Evolutionary conservation across 2,797 vertebrate genomes (phyloP), one percentile per base, ranked within the genome.

Genomic region (Falco novaeseelandiae): DNA sequence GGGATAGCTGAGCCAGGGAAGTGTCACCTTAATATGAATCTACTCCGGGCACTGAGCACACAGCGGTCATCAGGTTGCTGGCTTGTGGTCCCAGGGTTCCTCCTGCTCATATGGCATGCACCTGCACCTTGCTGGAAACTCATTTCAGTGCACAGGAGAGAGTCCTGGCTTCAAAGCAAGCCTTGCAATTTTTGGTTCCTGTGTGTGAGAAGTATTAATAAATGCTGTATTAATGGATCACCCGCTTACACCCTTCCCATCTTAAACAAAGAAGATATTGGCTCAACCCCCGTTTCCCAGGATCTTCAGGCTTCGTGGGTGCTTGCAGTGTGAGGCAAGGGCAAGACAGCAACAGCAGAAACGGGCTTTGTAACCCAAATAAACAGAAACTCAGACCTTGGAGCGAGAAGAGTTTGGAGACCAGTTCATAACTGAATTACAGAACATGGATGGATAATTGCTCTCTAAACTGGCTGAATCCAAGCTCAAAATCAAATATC

Each of bases 61-160:
- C 59, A 90, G 91, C 77, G 89, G 85, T 90, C 94, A 94, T 95
- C 90, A 97, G 42, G 89, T 72, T 80, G 76, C 73, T 94, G 27
- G 44, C 70, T 93, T 1, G 0, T 5, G 10, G 76, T 93, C 94
- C 87, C 83, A 72, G 58, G 61, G 80, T 72, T 96, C 93, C 90
- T 88, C 79, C 85, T 94, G 89, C 95, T 96, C 96, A 97, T 96
- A 96, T 96, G 93, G 94, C 90, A 91, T 55, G 85, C 95, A 97
- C 96, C 96, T 96, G 96, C 32, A 2, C 71, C 76, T 88, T 55
- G 73, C 79, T 94, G 94, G 93, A 92, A 97, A 91, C 30, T 55
- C 2, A 0, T 83, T 92, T 69, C 78, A 70, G n/a, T 38, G 72
- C 87, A 81, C 62, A 58, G 40, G 93, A 91, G 66, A 89, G 59